Percentiles rank a stretch among this genome's conserved stretches.
Conservation (phyloP, 2,797 vertebrate genomes). For the Monodelphis domestica region DNA sequence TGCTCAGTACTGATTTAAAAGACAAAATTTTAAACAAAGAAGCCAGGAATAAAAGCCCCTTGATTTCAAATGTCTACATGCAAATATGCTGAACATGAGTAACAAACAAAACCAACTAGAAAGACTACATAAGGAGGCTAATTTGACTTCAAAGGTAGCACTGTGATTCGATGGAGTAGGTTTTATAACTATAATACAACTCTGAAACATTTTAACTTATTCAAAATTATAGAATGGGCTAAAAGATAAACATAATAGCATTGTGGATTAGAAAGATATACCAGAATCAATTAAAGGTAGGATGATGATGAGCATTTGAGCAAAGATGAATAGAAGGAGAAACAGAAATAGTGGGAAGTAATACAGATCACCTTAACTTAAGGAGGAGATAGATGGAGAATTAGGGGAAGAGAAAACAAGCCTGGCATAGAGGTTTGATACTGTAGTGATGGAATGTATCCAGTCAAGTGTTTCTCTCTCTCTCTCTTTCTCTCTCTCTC, state of each 20-base stretch:
- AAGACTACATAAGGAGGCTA: neutral
- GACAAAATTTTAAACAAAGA: neutral
- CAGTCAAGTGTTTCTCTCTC: neutral
- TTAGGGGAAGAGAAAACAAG: neutral
- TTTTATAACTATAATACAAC: neutral
- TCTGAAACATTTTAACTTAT: neutral
- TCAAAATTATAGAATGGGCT: neutral
- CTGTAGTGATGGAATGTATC: neutral
- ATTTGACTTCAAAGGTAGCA: neutral
- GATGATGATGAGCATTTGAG: neutral
- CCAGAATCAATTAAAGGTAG: neutral
- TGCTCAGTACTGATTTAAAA: neutral
- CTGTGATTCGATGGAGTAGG: neutral
- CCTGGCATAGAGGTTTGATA: neutral
- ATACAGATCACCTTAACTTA: neutral
- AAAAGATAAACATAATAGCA: neutral
- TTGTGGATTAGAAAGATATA: neutral
- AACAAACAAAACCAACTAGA: neutral
- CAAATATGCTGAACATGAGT: neutral
- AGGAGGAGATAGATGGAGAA: neutral
- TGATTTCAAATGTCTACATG: no score
- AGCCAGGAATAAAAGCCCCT: neutral
- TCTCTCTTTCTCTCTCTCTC: neutral
- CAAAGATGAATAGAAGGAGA: neutral
- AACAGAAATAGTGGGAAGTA: neutral